A percentile compares a stretch with the other conserved stretches of the same genome.
These are phyloP conservation scores for Subacronicta megacephala DNA, from an alignment of 2,888 invertebrate genomes.

Conservation along the genomic window DNA sequence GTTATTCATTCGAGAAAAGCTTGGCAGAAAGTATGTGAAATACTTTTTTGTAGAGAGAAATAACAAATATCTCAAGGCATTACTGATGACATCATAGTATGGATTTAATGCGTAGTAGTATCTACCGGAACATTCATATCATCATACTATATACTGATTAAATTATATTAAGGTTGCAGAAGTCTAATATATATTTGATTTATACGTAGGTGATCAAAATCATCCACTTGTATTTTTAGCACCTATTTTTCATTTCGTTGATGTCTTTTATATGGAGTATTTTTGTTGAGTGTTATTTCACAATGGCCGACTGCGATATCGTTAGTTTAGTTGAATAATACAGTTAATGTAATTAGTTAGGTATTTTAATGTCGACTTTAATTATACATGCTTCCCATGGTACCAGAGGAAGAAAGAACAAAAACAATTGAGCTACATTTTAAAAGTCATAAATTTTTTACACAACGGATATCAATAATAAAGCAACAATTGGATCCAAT, in stretches of 20 bases:
- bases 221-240: not conserved
- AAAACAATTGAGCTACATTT: constrained; percentile 16
- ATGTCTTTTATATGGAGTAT: constrained; percentile 30
- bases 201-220: no score
- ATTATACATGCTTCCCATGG: not conserved
- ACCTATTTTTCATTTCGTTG: constrained; percentile 15
- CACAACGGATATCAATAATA: constrained; percentile 20
- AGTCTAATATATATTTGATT: no score
- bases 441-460: not conserved
- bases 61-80: no score
- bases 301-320: not conserved
- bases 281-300: not conserved
- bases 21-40: constrained; percentile 25
- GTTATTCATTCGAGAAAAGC: constrained; percentile 27
- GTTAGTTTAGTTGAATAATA: not conserved
- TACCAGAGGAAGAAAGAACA: constrained; percentile 8
- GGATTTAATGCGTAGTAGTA: no score
- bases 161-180: no score
- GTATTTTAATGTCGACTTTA: not conserved
- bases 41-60: constrained; percentile 11
- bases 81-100: no score
- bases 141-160: no score
- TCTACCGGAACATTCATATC: no score
- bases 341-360: no score
- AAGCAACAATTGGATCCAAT: constrained; percentile 28